These are phyloP conservation scores for Melanophora roralis DNA, from an alignment of 2,888 invertebrate species.

Conservation along the genomic window DNA sequence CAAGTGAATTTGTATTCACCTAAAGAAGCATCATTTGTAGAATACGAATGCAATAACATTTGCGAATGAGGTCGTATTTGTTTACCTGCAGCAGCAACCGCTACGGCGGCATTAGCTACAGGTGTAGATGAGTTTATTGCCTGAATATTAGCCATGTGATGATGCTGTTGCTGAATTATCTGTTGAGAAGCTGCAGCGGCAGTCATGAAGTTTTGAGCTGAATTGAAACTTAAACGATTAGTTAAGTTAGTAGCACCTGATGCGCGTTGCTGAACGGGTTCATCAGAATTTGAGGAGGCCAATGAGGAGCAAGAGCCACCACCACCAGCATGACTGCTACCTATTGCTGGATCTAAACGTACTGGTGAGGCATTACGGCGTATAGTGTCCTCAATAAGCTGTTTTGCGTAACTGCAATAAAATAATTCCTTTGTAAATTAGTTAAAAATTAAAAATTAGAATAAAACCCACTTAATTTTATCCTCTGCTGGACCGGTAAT, in stretches of 20 bases:
- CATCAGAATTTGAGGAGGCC: conserved; percentile 84
- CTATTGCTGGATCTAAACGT: conserved; percentile 81
- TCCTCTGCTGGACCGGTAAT: conserved; percentile 96
- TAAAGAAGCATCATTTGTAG: conserved; percentile 89
- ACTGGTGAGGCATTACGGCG: conserved; percentile 96
- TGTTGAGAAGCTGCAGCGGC: conserved; percentile 71
- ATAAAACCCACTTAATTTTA: conserved; percentile 88
- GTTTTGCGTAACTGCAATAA: conserved; percentile 87
- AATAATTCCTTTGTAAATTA: background rate
- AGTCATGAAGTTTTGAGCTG: conserved; percentile 75
- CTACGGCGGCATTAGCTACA: conserved; percentile 65
- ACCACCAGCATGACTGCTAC: conserved; percentile 68
- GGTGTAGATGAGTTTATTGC: conserved; percentile 66
- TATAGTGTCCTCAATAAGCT: conserved; percentile 96
- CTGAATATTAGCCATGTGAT: conserved; percentile 63
- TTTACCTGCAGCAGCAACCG: conserved; percentile 74
- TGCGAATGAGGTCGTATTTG: conserved; percentile 74
- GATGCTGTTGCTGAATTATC: conserved; percentile 61
- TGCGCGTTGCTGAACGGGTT: conserved; percentile 72
- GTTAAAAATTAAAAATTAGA: background rate
- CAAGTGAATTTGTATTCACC: conserved; percentile 94
- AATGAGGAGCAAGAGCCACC: conserved; percentile 87
- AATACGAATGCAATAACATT: conserved; percentile 85
- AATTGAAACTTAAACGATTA: conserved; percentile 75
- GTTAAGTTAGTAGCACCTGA: conserved; percentile 69